These are phyloP conservation scores for Geotrupes spiniger DNA, from an alignment of 2,888 invertebrate species.

Conservation along the genomic window DNA sequence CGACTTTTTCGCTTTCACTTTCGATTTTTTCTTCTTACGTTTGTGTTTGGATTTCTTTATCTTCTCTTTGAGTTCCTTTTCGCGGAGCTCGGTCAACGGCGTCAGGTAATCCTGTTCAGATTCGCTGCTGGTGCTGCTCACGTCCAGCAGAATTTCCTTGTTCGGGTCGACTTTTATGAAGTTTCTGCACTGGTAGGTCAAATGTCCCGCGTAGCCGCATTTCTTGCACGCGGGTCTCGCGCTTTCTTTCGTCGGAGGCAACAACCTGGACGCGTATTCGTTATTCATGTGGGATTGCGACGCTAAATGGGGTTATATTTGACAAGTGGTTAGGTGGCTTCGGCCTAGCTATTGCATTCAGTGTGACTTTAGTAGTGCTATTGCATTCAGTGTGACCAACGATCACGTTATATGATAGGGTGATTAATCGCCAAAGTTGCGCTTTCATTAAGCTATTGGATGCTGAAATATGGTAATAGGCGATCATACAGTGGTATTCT, in stretches of 20 bases:
- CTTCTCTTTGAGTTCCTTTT: slow-evolving; percentile 73
- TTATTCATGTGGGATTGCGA: slow-evolving; percentile 27
- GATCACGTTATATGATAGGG: no score
- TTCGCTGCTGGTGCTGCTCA: slow-evolving; percentile 92
- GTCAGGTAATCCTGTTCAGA: slow-evolving; percentile 79
- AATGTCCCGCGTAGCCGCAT: slow-evolving; percentile 94
- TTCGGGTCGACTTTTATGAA: slow-evolving; percentile 92
- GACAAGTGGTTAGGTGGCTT: no score
- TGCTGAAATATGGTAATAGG: no score
- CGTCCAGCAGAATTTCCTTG: slow-evolving; percentile 88
- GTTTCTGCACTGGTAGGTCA: slow-evolving; percentile 94
- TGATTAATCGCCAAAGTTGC: no score
- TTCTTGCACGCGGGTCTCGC: slow-evolving; percentile 88
- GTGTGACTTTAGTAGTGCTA: no score
- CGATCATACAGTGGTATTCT: no score
- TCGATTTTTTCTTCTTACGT: slow-evolving; percentile 55
- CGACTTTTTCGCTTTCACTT: slow-evolving; percentile 47
- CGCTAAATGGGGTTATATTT: no score
- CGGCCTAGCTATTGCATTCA: no score
- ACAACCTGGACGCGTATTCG: slow-evolving; percentile 50
- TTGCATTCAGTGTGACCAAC: no score
- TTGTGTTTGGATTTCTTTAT: slow-evolving; percentile 62
- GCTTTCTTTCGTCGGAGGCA: slow-evolving; percentile 66
- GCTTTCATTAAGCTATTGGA: no score
- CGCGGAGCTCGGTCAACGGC: slow-evolving; percentile 75